Base-by-base conservation (phyloP, 2,888 invertebrate species). In the Mimachlamys varia region DNA sequence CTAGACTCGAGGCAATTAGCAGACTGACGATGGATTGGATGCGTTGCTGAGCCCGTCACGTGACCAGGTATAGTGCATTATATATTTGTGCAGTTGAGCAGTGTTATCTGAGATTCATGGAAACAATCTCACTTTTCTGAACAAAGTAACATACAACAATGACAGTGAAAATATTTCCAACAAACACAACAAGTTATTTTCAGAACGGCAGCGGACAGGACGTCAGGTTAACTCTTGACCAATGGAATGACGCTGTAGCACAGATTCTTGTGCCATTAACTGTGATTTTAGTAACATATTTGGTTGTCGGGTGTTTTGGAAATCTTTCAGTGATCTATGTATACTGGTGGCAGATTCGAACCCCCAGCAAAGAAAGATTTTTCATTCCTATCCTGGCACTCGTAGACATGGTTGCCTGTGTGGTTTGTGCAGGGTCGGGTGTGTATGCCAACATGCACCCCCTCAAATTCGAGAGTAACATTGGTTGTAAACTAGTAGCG, bases 361-460 rank as follows among this genome's bases (percentile, higher is more conserved):
- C 76, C 76, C 76, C 76, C 12, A 76, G 27, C 33, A 76, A 76
- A 1, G 76, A 76, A 22, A 5, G 76, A 33, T 76, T 33, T 76
- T 76, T 76, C 76, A 76, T 76, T 76, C 76, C 76, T 22, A 76
- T 76, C 76, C 7, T 76, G 76, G 76, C 76, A 76, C 76, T 76
- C 33, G 76, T 76, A 13, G 76, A 76, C 33, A 76, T 76, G 76
- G 33, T 27, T 33, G 27, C 76, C 10, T 76, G 76, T 76, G 76
- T 27, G 7, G 15, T 76, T 3, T 76, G 13, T 33, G 76, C 76
- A 76, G 76, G 76, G 5, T 76, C 76, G 13, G 76, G 76, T 0
- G 76, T 76, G 76, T 76, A 76, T 15, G 76, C 76, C 27, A 76
- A 76, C 33, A 27, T 76, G 7, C 76, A 76, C 17, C 76, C 76